Evolutionary conservation across 2,888 invertebrate genomes (phyloP), one percentile per base, ranked within the genome.

Genomic region (Oscheius sp.): DNA sequence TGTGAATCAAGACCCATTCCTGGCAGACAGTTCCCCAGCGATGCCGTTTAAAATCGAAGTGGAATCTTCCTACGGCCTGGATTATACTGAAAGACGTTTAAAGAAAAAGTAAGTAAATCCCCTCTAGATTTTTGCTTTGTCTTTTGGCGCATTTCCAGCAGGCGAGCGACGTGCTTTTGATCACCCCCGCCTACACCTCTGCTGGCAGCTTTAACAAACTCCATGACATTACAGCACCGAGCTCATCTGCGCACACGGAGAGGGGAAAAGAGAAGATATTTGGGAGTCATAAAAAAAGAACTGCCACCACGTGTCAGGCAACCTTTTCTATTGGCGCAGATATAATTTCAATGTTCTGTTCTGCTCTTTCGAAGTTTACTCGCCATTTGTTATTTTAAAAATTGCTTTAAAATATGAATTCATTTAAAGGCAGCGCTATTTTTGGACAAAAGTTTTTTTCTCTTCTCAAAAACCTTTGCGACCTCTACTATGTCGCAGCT

Each of bases 131-230:
- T 66, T 66, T 25, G 49, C n/a, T 12, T 16, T 49, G 46, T 66
- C 21, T 18, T 27, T 35, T 35, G 35, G 35, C 35, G 35, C 35
- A 35, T 35, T 35, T 35, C 35, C 35, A 35, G 35, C 35, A 9
- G 35, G 35, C 9, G 35, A 35, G 35, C 35, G 35, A 35, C 35
- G 35, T 9, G 66, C 29, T 66, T 66, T 66, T 66, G 66, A 66
- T 66, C 66, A 66, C 66, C 66, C 52, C 66, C 66, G 66, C 66
- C 66, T 66, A 66, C 66, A 66, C 66, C 52, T 66, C 52, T 49
- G 66, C 66, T 52, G 66, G 52, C 66, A 66, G 66, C 29, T 49
- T 52, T 52, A 64, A 66, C 49, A 66, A 66, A 49, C 52, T 66
- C 52, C 49, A 52, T 66, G 66, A 66, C 66, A 66, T 66, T 66